Evolutionary conservation across 2,113 vertebrate species (phyloP).

Genomic region (Myodes glareolus): DNA sequence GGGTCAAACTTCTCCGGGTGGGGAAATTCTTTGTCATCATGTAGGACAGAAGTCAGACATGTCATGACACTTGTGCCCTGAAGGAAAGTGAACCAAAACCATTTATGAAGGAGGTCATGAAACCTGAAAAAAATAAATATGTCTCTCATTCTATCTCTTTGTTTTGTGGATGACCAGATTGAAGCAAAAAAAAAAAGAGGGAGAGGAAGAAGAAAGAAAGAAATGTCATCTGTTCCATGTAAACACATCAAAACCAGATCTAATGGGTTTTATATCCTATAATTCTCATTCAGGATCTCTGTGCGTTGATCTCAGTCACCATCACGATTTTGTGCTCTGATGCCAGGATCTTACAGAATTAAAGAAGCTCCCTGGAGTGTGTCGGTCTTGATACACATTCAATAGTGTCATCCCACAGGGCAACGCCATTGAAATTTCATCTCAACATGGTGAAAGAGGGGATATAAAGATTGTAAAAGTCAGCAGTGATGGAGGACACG

Average conservation of each 20-base stretch:
- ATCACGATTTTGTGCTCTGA: not conserved
- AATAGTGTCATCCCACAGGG: not conserved
- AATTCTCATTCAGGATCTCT: too few relatives aligned
- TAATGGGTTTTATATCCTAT: not conserved
- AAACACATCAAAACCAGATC: not conserved
- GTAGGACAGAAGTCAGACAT: slow-evolving; percentile 68
- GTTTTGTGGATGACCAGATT: not conserved
- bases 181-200: not conserved
- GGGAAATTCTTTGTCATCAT: slow-evolving; percentile 64
- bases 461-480: not conserved
- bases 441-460: not conserved
- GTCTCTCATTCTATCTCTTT: not conserved
- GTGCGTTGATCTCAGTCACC: not conserved
- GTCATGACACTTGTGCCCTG: slow-evolving; percentile 70
- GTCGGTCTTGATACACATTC: not conserved
- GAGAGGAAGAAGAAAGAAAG: too few relatives aligned
- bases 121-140: not conserved
- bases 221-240: not conserved
- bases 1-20: slow-evolving; percentile 74
- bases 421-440: not conserved
- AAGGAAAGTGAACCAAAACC: not conserved
- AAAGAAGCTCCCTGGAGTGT: not conserved
- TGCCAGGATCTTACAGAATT: not conserved
- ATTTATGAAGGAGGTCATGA: not conserved
- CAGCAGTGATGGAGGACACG: not conserved